Evolutionary conservation across 2,888 invertebrate species (phyloP).

Genomic region (Melinopterus prodromus): DNA sequence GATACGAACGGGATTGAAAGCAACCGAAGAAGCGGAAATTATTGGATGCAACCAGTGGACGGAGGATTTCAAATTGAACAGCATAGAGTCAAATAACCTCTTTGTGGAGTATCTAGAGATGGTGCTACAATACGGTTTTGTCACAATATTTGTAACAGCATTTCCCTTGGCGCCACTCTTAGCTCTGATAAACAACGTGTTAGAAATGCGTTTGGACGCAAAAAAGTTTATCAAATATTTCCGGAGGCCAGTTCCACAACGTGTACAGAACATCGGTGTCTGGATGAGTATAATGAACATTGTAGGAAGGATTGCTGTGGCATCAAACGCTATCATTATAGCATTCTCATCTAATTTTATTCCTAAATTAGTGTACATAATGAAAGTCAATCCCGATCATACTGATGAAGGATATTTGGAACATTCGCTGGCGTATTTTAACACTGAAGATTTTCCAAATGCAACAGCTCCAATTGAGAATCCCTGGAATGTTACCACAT

Average conservation of each 20-base stretch:
- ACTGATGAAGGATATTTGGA: constrained; percentile 73
- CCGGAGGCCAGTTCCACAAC: constrained; percentile 76
- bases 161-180: constrained; percentile 87
- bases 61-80: constrained; percentile 74
- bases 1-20: constrained; percentile 61
- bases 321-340: constrained; percentile 79
- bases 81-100: constrained; percentile 72
- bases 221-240: constrained; percentile 80
- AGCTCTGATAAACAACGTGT: constrained; percentile 81
- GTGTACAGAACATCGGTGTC: constrained; percentile 80
- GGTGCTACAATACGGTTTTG: constrained; percentile 88
- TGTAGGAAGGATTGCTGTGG: constrained; percentile 77
- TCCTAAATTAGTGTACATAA: constrained; percentile 76
- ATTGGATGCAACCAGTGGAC: constrained; percentile 75
- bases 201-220: constrained; percentile 86
- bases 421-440: constrained; percentile 72
- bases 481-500: constrained; percentile 55
- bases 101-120: constrained; percentile 88
- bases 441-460: constrained; percentile 68
- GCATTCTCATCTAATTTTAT: constrained; percentile 87
- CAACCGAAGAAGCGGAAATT: constrained; percentile 56
- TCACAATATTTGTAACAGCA: constrained; percentile 85
- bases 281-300: constrained; percentile 81
- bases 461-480: constrained; percentile 53
- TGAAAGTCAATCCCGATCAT: constrained; percentile 62